These are phyloP conservation scores for Parus major DNA, from an alignment of 2,113 vertebrate genomes.

Conservation along the genomic window DNA sequence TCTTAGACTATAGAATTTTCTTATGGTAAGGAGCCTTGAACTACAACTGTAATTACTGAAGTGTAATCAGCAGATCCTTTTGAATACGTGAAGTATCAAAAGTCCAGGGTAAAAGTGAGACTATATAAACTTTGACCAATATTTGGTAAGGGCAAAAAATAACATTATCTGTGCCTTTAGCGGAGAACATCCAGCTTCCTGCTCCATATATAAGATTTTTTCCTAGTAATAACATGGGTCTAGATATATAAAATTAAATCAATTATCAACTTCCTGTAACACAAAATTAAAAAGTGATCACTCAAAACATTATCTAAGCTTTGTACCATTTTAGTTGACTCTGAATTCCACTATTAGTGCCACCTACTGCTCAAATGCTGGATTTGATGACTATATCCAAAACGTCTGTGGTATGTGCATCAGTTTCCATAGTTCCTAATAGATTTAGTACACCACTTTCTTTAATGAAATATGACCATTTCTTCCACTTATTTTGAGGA, in stretches of 20 bases:
- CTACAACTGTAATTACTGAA: background rate
- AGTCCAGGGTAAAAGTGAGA: background rate
- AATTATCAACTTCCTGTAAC: background rate
- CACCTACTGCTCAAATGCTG: background rate
- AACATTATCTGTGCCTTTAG: background rate
- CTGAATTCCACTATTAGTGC: background rate
- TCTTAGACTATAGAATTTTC: background rate
- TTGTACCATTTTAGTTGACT: background rate
- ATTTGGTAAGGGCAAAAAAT: background rate
- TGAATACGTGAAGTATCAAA: background rate
- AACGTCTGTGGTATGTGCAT: background rate
- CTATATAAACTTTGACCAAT: background rate
- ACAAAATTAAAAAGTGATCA: background rate
- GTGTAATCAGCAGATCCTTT: fast-evolving
- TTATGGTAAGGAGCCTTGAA: background rate
- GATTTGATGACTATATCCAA: background rate
- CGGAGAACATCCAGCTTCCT: background rate
- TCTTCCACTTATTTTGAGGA: background rate
- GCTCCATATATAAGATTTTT: background rate
- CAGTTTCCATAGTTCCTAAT: background rate
- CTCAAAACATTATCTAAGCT: background rate
- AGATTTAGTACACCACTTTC: background rate
- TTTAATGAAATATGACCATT: background rate
- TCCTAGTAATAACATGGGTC: background rate
- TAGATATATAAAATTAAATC: background rate